A percentile compares a stretch with the other conserved stretches of the same genome.
Evolutionary conservation across 1,140 invertebrate species (phyloP).

Genomic region (Drosophila tsacasi): DNA sequence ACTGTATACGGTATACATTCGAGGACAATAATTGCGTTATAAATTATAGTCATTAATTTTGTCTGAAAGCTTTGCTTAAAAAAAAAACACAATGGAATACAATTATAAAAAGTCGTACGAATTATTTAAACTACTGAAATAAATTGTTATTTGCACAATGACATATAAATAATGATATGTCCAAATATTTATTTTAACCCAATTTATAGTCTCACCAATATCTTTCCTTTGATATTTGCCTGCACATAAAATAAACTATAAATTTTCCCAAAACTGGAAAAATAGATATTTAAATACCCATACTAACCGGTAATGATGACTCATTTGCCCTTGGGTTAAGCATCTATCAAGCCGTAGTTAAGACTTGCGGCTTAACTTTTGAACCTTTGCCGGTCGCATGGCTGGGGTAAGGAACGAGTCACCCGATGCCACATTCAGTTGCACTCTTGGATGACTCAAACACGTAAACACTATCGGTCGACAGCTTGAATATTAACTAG

Average conservation of each 20-base stretch:
- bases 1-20: neutral
- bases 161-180: neutral
- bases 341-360: slow-evolving; percentile 51
- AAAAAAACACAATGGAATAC: neutral
- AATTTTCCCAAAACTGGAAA: neutral
- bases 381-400: slow-evolving; percentile 67
- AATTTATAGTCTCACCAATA: no score
- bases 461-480: slow-evolving; percentile 66
- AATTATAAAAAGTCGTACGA: neutral
- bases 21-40: neutral
- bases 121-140: no score
- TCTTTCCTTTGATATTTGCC: neutral
- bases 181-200: neutral
- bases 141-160: neutral
- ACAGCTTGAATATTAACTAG: slow-evolving; percentile 75
- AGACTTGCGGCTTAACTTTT: slow-evolving; percentile 55
- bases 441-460: slow-evolving; percentile 69
- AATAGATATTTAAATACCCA: slow-evolving; percentile 15
- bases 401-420: slow-evolving; percentile 50
- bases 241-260: neutral
- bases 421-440: slow-evolving; percentile 30
- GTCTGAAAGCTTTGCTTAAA: neutral
- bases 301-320: slow-evolving; percentile 44
- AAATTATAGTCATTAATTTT: neutral
- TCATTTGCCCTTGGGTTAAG: slow-evolving; percentile 45